These are phyloP conservation scores for Pseudomyrmex gracilis DNA, from an alignment of 1,140 invertebrate species.

Conservation along the genomic window DNA sequence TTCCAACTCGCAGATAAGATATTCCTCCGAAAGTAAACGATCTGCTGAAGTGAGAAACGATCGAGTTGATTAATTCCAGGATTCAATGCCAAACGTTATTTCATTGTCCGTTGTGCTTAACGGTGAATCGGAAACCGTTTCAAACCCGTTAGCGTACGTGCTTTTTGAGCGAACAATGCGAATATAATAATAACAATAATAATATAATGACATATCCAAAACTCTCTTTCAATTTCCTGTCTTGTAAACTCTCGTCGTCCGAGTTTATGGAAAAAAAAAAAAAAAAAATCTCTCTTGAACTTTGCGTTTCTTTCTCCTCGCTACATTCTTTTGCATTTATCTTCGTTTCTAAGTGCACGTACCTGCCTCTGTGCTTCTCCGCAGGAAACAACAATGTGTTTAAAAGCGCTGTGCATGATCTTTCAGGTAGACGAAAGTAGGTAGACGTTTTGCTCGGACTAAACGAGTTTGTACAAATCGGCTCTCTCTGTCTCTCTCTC, in stretches of 20 bases:
- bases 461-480: neutral
- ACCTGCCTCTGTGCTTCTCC: too few species aligned
- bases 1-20: conserved; percentile 18
- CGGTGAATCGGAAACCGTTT: conserved; percentile 30
- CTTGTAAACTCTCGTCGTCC: too few species aligned
- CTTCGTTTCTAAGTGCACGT: too few species aligned
- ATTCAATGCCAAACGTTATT: conserved; percentile 12
- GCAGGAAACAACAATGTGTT: too few species aligned
- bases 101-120: conserved; percentile 28
- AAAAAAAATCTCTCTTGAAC: too few species aligned
- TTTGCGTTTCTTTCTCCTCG: too few species aligned
- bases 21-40: conserved; percentile 13
- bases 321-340: too few species aligned
- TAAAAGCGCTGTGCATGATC: too few species aligned
- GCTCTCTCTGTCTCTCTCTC: too few species aligned
- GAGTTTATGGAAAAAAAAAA: too few species aligned
- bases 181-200: neutral
- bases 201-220: neutral
- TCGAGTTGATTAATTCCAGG: conserved; percentile 30
- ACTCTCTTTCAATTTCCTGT: neutral
- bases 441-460: neutral
- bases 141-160: conserved; percentile 1
- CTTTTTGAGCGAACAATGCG: neutral
- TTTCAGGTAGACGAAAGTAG: neutral
- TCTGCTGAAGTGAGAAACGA: conserved; percentile 19